A percentile compares a stretch with the other conserved stretches of the same genome.
phyloP scores from a whole-genome alignment of 2,888 invertebrate species.

The Mythimna loreyi region DNA sequence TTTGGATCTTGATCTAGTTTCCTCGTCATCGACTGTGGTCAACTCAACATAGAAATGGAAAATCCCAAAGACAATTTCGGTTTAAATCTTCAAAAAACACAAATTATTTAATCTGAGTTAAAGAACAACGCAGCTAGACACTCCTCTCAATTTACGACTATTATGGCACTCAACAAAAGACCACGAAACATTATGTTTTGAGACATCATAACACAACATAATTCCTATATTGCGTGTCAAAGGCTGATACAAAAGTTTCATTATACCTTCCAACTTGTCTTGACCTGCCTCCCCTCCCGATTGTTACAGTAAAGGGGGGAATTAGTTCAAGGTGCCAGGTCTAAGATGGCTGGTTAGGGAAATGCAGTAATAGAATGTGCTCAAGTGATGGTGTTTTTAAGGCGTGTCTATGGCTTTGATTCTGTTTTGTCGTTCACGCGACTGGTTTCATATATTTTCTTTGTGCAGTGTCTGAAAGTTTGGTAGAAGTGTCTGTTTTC shows the following conservation, averaged over 20 bases:
- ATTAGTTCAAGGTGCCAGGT: slow-evolving; percentile 50
- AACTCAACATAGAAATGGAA: no score
- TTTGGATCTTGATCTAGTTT: no score
- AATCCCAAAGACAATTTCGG: not conserved
- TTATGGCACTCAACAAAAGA: slow-evolving; percentile 71
- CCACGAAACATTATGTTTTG: slow-evolving; percentile 74
- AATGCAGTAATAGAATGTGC: slow-evolving; percentile 69
- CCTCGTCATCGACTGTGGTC: no score
- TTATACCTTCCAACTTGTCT: slow-evolving; percentile 50
- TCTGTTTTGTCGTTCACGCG: slow-evolving; percentile 57
- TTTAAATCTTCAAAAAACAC: slow-evolving; percentile 9
- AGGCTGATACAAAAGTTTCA: slow-evolving; percentile 71
- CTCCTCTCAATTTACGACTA: slow-evolving; percentile 58
- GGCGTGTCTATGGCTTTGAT: slow-evolving; percentile 68
- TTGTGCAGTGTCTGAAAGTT: not conserved
- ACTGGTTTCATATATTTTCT: not conserved
- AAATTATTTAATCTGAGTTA: slow-evolving; percentile 32
- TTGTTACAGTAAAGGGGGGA: slow-evolving; percentile 12
- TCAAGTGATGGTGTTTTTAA: slow-evolving; percentile 71
- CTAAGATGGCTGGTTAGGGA: slow-evolving; percentile 59
- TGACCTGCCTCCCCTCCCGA: slow-evolving; percentile 50
- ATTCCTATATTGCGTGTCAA: slow-evolving; percentile 86
- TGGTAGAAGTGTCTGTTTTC: no score
- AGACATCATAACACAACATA: slow-evolving; percentile 79
- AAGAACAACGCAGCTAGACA: slow-evolving; percentile 38